Evolutionary conservation across 2,888 invertebrate genomes (phyloP).

Genomic region (Calameuta idolon): DNA sequence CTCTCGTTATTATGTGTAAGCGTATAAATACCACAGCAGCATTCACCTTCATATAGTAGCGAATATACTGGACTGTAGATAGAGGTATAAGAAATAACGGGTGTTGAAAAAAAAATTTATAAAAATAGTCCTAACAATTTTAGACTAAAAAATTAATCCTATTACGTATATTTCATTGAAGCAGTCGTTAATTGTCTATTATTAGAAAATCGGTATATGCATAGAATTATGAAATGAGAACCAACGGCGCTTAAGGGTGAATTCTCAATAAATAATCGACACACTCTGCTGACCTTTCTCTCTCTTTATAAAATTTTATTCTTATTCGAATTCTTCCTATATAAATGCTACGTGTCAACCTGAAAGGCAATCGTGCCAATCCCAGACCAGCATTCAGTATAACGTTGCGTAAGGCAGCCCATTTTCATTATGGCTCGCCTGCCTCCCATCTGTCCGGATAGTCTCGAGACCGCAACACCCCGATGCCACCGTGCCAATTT

Average conservation of each 20-base stretch:
- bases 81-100: background rate
- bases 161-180: background rate
- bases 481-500: slow-evolving; percentile 43
- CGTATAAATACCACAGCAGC: background rate
- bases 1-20: background rate
- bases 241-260: background rate
- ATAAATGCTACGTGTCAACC: slow-evolving; percentile 53
- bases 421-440: slow-evolving; percentile 6
- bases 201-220: background rate
- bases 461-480: slow-evolving; percentile 29
- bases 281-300: background rate
- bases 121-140: background rate
- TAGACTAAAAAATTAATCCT: background rate
- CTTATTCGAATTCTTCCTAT: slow-evolving; percentile 15
- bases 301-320: background rate
- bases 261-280: background rate
- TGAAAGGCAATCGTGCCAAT: slow-evolving; percentile 38
- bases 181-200: background rate
- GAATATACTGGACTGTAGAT: background rate
- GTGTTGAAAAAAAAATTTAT: background rate
- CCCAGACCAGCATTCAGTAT: slow-evolving; percentile 40
- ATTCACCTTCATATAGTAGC: background rate
- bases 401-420: slow-evolving; percentile 40
- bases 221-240: background rate
- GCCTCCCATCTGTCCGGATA: slow-evolving; percentile 6